Evolutionary conservation across 2,113 vertebrate species (phyloP).

Genomic region (Tychaedon coryphoeus): DNA sequence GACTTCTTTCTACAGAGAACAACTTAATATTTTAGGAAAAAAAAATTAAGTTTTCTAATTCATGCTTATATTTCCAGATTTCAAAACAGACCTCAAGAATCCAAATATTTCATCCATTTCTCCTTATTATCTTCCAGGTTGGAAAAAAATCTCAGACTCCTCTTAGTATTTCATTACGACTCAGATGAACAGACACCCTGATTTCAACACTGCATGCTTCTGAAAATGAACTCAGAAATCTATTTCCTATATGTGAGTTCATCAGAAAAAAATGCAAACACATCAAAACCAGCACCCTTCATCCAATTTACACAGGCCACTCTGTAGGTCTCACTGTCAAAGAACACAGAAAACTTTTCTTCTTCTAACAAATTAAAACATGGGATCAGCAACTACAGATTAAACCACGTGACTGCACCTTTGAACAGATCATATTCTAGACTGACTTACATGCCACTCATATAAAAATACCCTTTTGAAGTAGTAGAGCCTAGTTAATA

Average conservation of each 20-base stretch:
- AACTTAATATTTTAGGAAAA: not conserved
- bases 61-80: not conserved
- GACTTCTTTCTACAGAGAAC: not conserved
- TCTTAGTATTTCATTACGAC: constrained; percentile 43
- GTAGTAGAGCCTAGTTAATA: not conserved
- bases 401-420: not conserved
- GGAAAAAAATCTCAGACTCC: not conserved
- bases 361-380: not conserved
- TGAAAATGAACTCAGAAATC: not conserved
- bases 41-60: not conserved
- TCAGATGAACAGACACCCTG: not conserved
- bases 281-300: not conserved
- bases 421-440: not conserved
- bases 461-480: not conserved
- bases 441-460: not conserved
- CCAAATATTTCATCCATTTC: not conserved
- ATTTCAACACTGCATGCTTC: not conserved
- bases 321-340: not conserved
- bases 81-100: not conserved
- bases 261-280: not conserved
- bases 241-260: not conserved
- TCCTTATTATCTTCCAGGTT: not conserved
- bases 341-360: not conserved
- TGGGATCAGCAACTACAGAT: not conserved
- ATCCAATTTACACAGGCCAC: not conserved